Evolutionary conservation across 2,888 invertebrate genomes (phyloP), one percentile per base, ranked within the genome.

Genomic region (Cistogaster globosa): DNA sequence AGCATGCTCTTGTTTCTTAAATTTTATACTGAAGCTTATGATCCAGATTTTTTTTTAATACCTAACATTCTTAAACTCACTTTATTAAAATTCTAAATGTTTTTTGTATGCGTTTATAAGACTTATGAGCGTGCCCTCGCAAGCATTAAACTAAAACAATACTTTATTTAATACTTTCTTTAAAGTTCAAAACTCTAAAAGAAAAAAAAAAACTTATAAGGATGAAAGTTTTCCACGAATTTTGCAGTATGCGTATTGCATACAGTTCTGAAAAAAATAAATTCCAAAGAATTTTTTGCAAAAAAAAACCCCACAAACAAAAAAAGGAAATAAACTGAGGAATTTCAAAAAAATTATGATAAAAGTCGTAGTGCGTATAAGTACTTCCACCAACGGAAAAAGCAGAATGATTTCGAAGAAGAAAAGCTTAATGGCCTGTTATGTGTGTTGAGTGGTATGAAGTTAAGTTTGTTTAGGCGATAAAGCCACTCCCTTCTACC

Each of bases 281-380:
- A 67, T 81, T 77, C 67, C n/a, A 62, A 77, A 77, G 74, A 81
- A 84, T 63, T 72, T 67, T 38, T 62, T 71, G 18, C 26, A 45
- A 14, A 22, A 32, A 26, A 75, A 57, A 57, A 69, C 9, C 38
- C 8, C 38, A 11, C 1, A 14, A 63, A 45, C 22, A 71, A 32
- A 53, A 36, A 71, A 38, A 38, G 5, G n/a, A 20, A 75, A 75
- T 45, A 63, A 80, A 77, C 62, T 74, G 68, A 62, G 72, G 77
- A 84, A 84, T 84, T 84, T 74, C 74, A 57, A 32, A 69, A n/a
- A 69, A 75, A 12, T 71, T 32, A 45, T 38, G 65, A 74, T 67
- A 26, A 67, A 63, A 65, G 55, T 26, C 26, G 36, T 26, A 60
- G 51, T 45, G 12, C 45, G 7, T 42, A 60, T 53, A n/a, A n/a